phyloP scores from a whole-genome alignment of 1,140 invertebrate species.

The Philotrypesis tridentata region DNA sequence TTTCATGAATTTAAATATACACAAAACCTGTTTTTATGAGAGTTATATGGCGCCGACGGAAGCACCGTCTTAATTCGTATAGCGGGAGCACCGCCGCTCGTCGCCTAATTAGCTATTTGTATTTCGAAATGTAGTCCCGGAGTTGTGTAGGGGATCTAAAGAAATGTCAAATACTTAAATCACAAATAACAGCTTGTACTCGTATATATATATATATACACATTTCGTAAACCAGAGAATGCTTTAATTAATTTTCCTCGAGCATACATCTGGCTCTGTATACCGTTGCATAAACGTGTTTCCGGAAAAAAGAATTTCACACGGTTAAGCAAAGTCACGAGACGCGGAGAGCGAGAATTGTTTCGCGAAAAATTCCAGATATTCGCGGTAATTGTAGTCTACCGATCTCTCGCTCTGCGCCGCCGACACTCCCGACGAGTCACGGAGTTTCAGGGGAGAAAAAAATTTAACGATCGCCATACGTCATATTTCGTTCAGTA shows the following conservation, averaged over 20 bases:
- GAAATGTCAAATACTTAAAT: neutral
- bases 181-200: neutral
- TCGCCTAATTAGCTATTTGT: slow-evolving; percentile 19
- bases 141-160: neutral
- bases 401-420: no score
- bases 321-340: neutral
- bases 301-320: neutral
- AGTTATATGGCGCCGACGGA: neutral
- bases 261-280: no score
- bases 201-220: no score
- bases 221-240: neutral
- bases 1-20: slow-evolving; percentile 8
- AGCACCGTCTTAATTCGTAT: slow-evolving; percentile 9
- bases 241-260: neutral
- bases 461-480: no score
- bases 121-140: neutral
- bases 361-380: no score
- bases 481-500: no score
- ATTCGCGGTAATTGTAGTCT: no score
- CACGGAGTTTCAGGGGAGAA: no score
- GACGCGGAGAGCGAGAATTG: no score
- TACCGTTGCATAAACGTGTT: neutral
- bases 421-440: no score
- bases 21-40: slow-evolving; percentile 5
- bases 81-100: neutral